phyloP scores from a whole-genome alignment of 64 coral and sea anemone genomes.

The Montipora foliosa region DNA sequence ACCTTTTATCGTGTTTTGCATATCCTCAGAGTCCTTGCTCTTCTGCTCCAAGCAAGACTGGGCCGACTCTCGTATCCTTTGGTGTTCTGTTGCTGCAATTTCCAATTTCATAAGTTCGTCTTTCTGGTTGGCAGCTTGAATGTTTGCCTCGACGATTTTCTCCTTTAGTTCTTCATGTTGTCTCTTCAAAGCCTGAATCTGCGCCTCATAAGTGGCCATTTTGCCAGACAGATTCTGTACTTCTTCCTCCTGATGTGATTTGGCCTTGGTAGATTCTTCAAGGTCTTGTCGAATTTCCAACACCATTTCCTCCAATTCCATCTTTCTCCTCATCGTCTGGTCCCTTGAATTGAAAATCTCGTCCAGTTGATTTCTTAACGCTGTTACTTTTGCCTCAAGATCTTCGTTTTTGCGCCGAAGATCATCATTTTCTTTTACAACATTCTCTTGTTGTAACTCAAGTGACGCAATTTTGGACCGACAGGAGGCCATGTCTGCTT shows the following conservation, averaged over 20 bases:
- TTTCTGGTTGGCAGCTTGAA: slow-evolving; percentile 9
- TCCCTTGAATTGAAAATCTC: slow-evolving; percentile 16
- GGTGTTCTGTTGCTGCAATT: slow-evolving; percentile 19
- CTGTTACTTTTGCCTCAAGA: background rate
- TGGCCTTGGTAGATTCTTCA: slow-evolving; percentile 6
- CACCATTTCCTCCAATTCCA: slow-evolving; percentile 31
- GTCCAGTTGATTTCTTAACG: slow-evolving; percentile 1
- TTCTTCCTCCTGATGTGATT: slow-evolving; percentile 9
- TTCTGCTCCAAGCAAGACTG: slow-evolving; percentile 12
- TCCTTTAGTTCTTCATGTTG: slow-evolving; percentile 25
- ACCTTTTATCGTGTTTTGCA: background rate
- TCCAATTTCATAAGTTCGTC: slow-evolving; percentile 42
- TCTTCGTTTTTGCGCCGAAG: slow-evolving; percentile 1
- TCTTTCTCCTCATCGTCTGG: background rate
- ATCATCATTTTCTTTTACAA: slow-evolving; percentile 23
- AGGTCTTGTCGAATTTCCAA: slow-evolving; percentile 37
- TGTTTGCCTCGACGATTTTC: slow-evolving; percentile 27
- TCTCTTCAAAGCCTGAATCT: slow-evolving; percentile 20
- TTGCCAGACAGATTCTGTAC: slow-evolving; percentile 16
- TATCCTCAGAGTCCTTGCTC: background rate
- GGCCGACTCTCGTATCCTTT: background rate
- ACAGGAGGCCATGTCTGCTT: slow-evolving; percentile 33
- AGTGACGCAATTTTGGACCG: slow-evolving; percentile 41
- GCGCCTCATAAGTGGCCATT: slow-evolving; percentile 20
- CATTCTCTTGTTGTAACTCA: background rate